A percentile compares a stretch with the other conserved stretches of the same genome.
Conservation (phyloP, 1,140 invertebrate genomes). For the Drosophila bocki region DNA sequence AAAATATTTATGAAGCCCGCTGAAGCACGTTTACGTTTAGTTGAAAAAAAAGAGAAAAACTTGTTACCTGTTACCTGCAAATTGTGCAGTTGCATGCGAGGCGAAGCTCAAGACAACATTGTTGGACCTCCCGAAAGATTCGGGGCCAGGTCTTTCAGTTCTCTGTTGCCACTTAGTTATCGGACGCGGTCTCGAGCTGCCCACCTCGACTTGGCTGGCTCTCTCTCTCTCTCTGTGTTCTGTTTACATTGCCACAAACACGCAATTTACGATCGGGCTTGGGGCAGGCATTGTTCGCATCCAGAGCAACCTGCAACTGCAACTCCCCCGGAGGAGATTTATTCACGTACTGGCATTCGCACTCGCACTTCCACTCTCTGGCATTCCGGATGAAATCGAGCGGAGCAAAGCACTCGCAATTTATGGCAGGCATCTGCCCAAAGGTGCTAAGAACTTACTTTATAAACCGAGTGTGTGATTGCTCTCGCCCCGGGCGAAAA, state of each 20-base stretch:
- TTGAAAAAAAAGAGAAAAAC: conserved; percentile 11
- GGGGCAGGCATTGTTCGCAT: conserved; percentile 44
- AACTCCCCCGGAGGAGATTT: conserved; percentile 27
- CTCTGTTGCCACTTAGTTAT: conserved; percentile 38
- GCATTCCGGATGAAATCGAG: conserved; percentile 20
- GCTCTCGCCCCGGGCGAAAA: conserved; percentile 33
- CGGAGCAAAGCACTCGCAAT: conserved; percentile 37
- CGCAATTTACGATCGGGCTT: conserved; percentile 46
- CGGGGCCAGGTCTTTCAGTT: neutral
- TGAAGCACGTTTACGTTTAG: conserved; percentile 22
- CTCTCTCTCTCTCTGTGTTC: neutral
- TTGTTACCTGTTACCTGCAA: conserved; percentile 36
- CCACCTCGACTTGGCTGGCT: conserved; percentile 6
- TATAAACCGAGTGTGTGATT: conserved; percentile 48
- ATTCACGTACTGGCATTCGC: conserved; percentile 5
- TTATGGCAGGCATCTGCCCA: conserved; percentile 51
- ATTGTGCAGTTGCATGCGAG: conserved; percentile 41
- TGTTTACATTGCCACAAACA: conserved; percentile 52
- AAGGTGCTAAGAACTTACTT: conserved; percentile 39
- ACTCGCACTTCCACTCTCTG: conserved; percentile 2
- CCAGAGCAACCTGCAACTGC: conserved; percentile 13
- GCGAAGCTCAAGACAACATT: conserved; percentile 20
- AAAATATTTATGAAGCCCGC: conserved; percentile 44
- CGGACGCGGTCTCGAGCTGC: conserved; percentile 29
- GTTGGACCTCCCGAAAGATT: conserved; percentile 48